Evolutionary conservation across 1,140 invertebrate genomes (phyloP).

Genomic region (Palaemon carinicauda): DNA sequence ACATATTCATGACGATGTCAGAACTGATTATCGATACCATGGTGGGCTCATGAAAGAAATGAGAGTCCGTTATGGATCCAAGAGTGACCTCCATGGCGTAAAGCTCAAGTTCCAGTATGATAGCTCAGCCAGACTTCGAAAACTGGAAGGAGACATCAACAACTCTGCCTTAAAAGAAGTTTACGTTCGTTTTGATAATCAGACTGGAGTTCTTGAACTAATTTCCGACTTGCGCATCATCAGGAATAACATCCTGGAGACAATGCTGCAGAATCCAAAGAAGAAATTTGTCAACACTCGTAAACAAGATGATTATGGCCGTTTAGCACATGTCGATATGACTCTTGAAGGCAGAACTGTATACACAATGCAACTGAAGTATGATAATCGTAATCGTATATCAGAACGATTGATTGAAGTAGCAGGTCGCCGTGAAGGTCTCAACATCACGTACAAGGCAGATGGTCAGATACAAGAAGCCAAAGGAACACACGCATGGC

Average conservation of each 20-base stretch:
- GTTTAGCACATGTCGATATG: conserved; percentile 80
- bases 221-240: conserved; percentile 57
- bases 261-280: conserved; percentile 86
- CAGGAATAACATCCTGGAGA: conserved; percentile 63
- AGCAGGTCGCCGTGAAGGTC: conserved; percentile 53
- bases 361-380: conserved; percentile 83
- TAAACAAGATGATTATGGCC: conserved; percentile 83
- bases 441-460: conserved; percentile 62
- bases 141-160: conserved; percentile 74
- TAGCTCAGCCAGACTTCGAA: conserved; percentile 82
- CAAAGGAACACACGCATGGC: conserved; percentile 77
- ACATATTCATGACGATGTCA: conserved; percentile 78
- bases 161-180: conserved; percentile 37
- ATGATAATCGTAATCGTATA: conserved; percentile 84
- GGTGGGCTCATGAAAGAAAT: conserved; percentile 88
- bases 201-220: conserved; percentile 74
- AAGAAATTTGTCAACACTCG: conserved; percentile 89
- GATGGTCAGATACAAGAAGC: conserved; percentile 63
- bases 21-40: conserved; percentile 89
- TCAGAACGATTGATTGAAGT: conserved; percentile 71
- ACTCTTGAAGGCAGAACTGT: conserved; percentile 87
- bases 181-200: conserved; percentile 62
- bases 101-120: conserved; percentile 92
- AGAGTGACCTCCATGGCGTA: conserved; percentile 83
- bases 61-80: conserved; percentile 83